Evolutionary conservation across 1,140 invertebrate species (phyloP), one percentile per base, ranked within the genome.

Genomic region (Drosophila carrolli): DNA sequence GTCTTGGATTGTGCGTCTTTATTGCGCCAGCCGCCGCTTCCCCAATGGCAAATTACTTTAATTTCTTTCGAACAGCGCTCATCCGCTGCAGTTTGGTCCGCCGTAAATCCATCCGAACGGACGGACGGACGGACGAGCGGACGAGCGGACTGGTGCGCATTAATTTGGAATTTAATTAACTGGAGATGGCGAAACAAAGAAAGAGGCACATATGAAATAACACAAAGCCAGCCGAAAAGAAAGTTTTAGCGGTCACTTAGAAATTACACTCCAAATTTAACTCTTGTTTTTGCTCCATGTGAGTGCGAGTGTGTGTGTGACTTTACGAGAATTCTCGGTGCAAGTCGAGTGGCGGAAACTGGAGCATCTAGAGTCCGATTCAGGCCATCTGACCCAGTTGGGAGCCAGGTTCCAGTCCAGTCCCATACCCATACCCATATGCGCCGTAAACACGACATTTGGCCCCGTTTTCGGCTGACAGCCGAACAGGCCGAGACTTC

Each of bases 81-180:
- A 43, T 41, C 60, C 29, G 29, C 38, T 78, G 41, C 35, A 53
- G 38, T 35, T 59, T 32, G 27, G 14, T 56, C n/a, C 23, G 53
- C 54, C 54, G 74, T 57, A 62, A 51, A 61, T 70, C 61, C 48
- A 38, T 11, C 50, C 35, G 32, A 54, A 38, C 27, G 62, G 8
- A 48, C 41, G 13, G 41, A 38, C 27, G 62, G 8, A 48, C 41
- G 13, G 41, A 37, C 27, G 4, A 29, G 13, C 48, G 51, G 51
- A 60, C 32, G 7, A 14, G 7, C 40, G 13, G 38, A 53, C 4
- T 27, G 11, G 47, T 58, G 65, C 66, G 67, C 81, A 86, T 86
- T 88, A 75, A 88, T 83, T 78, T 76, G 75, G 75, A 89, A 88
- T 86, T 86, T 86, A 86, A 86, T 86, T 86, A 86, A 76, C 75